These are phyloP conservation scores for Palythoa heliodiscus DNA, from an alignment of 92 coral and sea anemone species.

Conservation along the genomic window DNA sequence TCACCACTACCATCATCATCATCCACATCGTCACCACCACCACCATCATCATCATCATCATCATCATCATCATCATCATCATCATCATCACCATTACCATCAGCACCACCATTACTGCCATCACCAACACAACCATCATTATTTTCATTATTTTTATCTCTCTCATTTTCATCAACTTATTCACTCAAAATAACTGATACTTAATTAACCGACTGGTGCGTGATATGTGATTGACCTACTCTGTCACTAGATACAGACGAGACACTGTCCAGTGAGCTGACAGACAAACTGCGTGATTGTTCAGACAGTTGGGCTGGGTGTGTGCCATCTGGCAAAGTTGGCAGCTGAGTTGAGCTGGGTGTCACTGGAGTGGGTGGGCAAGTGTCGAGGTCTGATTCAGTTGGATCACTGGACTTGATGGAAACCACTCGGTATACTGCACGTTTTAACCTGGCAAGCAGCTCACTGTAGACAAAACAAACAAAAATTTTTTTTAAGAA, in stretches of 20 bases:
- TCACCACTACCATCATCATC: too few relatives aligned
- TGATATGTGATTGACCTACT: slow-evolving; percentile 51
- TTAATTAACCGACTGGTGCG: neutral
- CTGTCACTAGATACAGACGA: slow-evolving; percentile 76
- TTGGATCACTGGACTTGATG: slow-evolving; percentile 57
- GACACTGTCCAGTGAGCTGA: slow-evolving; percentile 92
- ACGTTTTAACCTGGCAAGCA: slow-evolving; percentile 73
- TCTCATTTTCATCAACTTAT: neutral
- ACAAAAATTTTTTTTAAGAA: neutral
- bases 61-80: neutral
- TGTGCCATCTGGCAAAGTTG: slow-evolving; percentile 38
- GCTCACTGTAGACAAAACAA: slow-evolving; percentile 50
- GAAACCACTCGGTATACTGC: slow-evolving; percentile 79
- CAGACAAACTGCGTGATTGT: slow-evolving; percentile 74
- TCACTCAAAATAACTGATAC: neutral
- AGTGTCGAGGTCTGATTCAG: slow-evolving; percentile 9
- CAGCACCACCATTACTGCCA: neutral
- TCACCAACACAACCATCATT: neutral
- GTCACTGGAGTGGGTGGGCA: slow-evolving; percentile 28
- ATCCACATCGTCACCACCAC: too few relatives aligned
- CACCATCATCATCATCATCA: too few relatives aligned
- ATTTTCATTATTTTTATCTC: neutral
- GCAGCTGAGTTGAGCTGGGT: slow-evolving; percentile 72
- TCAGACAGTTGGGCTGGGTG: slow-evolving; percentile 52
- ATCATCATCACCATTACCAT: neutral